Evolutionary conservation across 1,140 invertebrate genomes (phyloP).

Genomic region (Eufriesea mexicana): DNA sequence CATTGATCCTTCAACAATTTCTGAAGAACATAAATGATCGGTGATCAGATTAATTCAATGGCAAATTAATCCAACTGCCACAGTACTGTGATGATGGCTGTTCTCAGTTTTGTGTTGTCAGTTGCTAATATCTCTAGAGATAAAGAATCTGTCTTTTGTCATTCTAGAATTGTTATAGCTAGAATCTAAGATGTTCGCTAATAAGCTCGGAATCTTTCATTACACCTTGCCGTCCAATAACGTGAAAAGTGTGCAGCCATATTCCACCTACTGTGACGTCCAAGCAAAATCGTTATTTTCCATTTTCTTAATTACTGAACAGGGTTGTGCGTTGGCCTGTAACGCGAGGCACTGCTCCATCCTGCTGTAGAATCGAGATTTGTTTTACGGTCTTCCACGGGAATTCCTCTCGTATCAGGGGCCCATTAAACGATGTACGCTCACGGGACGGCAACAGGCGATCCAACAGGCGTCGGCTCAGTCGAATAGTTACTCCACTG

Average conservation of each 20-base stretch:
- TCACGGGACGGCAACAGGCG: not conserved
- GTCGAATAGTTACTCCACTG: conserved; percentile 50
- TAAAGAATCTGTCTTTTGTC: too few relatives aligned
- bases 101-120: too few relatives aligned
- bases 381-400: not conserved
- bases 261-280: not conserved
- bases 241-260: not conserved
- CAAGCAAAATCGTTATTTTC: conserved; percentile 21
- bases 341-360: not conserved
- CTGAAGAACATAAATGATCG: too few relatives aligned
- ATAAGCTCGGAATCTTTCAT: not conserved
- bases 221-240: conserved; percentile 5
- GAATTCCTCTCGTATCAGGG: not conserved
- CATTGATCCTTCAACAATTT: too few relatives aligned
- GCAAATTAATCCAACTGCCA: too few relatives aligned
- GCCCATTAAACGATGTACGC: too few relatives aligned
- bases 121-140: too few relatives aligned
- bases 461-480: conserved; percentile 14
- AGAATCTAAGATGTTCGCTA: not conserved
- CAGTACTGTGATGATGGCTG: too few relatives aligned
- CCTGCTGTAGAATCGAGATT: not conserved
- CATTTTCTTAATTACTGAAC: conserved; percentile 41
- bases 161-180: too few relatives aligned
- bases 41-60: too few relatives aligned
- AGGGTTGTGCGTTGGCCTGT: not conserved